Evolutionary conservation across 2,888 invertebrate genomes (phyloP).

Genomic region (Ectemnius cavifrons): DNA sequence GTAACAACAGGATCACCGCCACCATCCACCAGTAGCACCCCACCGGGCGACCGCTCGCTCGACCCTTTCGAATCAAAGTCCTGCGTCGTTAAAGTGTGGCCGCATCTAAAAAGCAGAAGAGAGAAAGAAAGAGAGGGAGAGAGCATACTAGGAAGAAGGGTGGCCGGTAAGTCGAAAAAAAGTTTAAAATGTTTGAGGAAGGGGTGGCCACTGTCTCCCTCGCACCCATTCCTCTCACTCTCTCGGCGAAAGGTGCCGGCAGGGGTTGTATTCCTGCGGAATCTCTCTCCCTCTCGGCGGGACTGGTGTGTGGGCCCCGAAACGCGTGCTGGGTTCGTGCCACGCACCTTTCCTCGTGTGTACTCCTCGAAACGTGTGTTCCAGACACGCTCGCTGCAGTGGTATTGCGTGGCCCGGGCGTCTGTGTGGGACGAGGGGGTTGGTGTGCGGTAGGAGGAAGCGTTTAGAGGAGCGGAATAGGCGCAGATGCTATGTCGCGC

Average conservation of each 20-base stretch:
- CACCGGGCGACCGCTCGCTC: slow-evolving; percentile 15
- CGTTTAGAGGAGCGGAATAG: slow-evolving; percentile 49
- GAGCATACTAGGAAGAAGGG: slow-evolving; percentile 37
- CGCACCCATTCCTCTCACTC: slow-evolving; percentile 5
- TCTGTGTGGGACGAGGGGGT: neutral
- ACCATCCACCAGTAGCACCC: slow-evolving; percentile 19
- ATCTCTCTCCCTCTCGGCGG: slow-evolving; percentile 27
- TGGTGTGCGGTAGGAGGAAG: slow-evolving; percentile 35
- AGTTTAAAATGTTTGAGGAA: slow-evolving; percentile 76
- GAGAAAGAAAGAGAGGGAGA: neutral
- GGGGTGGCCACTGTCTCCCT: slow-evolving; percentile 62
- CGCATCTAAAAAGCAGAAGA: slow-evolving; percentile 28
- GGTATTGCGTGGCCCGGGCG: slow-evolving; percentile 9
- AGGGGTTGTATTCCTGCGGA: slow-evolving; percentile 58
- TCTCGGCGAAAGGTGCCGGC: slow-evolving; percentile 45
- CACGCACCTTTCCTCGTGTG: slow-evolving; percentile 43
- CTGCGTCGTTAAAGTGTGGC: slow-evolving; percentile 58
- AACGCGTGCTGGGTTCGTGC: slow-evolving; percentile 64
- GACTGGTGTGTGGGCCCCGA: slow-evolving; percentile 20
- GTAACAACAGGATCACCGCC: neutral
- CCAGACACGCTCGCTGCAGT: neutral
- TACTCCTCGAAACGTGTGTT: neutral
- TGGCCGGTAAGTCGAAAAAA: slow-evolving; percentile 43
- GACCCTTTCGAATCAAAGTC: slow-evolving; percentile 49
- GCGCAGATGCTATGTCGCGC: slow-evolving; percentile 67